Percentiles rank a stretch among this genome's conserved stretches.
These are phyloP conservation scores for Scaptomyza hsui DNA, from an alignment of 1,140 invertebrate species.

Conservation along the genomic window DNA sequence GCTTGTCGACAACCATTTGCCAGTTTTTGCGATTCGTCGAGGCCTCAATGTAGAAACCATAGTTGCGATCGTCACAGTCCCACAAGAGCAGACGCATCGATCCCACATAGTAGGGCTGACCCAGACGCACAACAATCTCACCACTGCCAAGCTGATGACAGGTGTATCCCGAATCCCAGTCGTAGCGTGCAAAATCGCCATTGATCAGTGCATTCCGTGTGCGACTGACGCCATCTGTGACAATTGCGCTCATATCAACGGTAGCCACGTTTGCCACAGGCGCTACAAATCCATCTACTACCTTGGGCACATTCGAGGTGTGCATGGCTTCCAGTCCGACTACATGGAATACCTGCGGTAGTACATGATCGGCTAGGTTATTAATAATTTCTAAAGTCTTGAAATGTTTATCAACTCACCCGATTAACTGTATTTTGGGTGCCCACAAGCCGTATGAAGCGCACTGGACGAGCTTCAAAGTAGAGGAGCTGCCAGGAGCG, in stretches of 20 bases:
- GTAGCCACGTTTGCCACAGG: constrained; percentile 97
- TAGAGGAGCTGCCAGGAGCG: constrained; percentile 98
- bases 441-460: constrained; percentile 95
- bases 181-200: constrained; percentile 96
- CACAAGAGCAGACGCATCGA: constrained; percentile 96
- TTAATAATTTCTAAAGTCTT: no score
- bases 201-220: constrained; percentile 97
- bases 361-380: no score
- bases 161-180: constrained; percentile 99
- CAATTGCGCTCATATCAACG: constrained; percentile 93
- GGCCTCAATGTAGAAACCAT: constrained; percentile 98
- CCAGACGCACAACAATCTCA: constrained; percentile 96
- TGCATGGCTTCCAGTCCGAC: constrained; percentile 96
- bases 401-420: constrained; percentile 81
- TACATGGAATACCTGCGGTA: constrained; percentile 93
- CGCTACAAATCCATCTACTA: constrained; percentile 92
- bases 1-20: constrained; percentile 92
- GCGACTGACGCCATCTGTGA: constrained; percentile 97
- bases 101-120: constrained; percentile 97
- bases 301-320: constrained; percentile 89
- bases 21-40: constrained; percentile 96
- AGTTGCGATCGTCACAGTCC: constrained; percentile 98
- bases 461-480: constrained; percentile 94
- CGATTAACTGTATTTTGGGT: constrained; percentile 98
- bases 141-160: constrained; percentile 99